Base-by-base conservation (phyloP, 2,888 invertebrate genomes). In the Megamerina dolium region DNA sequence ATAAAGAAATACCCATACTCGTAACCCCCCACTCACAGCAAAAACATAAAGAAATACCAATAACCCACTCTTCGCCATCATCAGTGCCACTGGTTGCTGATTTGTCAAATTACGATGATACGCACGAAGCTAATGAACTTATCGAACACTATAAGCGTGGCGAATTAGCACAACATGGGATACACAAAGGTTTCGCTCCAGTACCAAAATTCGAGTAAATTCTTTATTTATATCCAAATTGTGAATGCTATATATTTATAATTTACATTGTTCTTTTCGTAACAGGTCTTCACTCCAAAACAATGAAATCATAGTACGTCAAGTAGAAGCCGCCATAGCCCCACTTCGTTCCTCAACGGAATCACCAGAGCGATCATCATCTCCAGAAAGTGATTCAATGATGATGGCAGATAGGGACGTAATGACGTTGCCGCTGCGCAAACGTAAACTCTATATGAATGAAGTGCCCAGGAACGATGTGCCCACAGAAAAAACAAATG, bases 361-460 rank as follows among this genome's bases (percentile, higher is more conserved):
- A 52, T 72, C 71, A 17, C 72, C 72, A 2, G 68, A 68, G 6
- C 74, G 77, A 12, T 73, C 74, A 14, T 71, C 72, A 19, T 77
- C 77, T 14, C 77, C 78, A 2, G 77, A 78, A 56, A 75, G 77
- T 38, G 69, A 77, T 35, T 75, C 75, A 31, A 62, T 76, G 32
- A 68, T 70, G 60, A 71, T 76, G 54, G 70, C 71, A 4, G 75
- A 74, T 48, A 75, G 78, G 18, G 81, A 81, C 59, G 75, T 76
- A 44, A 74, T 75, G 64, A 84, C 82, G 45, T 70, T 88, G 51
- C 89, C 89, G 4, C 81, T 85, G 4, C 76, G 88, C 46, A 90
- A 89, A 69, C 78, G 89, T 47, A 88, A 85, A 68, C 80, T 86
- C 77, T 88, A 81, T 66, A 77, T 78, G 68, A 82, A 80, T 45